Conservation (phyloP, 2,113 vertebrate genomes). For the Tragelaphus strepsiceros region DNA sequence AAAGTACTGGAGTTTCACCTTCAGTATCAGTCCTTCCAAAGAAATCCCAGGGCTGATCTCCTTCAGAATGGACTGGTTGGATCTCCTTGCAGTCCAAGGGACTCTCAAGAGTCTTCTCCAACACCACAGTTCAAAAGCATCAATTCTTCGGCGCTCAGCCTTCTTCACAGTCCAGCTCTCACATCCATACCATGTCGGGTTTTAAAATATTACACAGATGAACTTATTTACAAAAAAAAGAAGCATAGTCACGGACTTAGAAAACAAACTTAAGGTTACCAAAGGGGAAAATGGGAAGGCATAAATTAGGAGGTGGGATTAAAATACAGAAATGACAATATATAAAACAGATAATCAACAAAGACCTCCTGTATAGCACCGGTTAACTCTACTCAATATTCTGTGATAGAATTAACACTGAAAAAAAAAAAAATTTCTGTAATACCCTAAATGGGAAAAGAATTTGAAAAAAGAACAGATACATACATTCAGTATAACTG, state of each 20-base stretch:
- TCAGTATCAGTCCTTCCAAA: no score
- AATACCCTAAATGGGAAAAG: background rate
- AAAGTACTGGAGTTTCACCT: no score
- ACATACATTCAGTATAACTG: background rate
- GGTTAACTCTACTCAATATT: accelerated
- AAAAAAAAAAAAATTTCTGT: background rate
- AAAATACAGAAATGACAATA: background rate
- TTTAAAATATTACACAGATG: background rate
- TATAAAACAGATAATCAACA: background rate
- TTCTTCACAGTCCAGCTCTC: no score
- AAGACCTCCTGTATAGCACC: accelerated
- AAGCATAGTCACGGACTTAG: background rate
- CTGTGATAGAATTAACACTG: background rate
- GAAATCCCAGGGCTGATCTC: no score
- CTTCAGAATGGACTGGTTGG: no score
- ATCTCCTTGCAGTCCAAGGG: no score
- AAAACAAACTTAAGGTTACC: background rate
- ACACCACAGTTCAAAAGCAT: no score
- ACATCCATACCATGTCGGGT: no score
- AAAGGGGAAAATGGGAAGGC: background rate
- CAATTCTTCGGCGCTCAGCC: no score
- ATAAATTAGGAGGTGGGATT: background rate
- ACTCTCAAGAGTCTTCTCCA: no score
- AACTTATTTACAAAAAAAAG: background rate
- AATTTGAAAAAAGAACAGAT: background rate